Evolutionary conservation across 2,888 invertebrate species (phyloP).

Genomic region (Glaucopsyche alexis): DNA sequence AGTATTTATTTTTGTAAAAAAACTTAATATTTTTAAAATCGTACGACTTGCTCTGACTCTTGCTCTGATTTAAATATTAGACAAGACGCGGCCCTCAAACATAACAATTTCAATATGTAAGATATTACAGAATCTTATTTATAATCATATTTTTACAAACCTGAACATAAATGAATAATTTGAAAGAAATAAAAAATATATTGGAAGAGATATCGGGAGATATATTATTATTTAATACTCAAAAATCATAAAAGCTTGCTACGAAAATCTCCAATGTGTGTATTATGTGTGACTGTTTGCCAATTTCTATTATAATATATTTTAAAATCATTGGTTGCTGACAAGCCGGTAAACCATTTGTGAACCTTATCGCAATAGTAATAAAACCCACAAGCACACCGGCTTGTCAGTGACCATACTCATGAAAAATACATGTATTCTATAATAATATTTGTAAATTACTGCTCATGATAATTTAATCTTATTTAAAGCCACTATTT

Average conservation of each 20-base stretch:
- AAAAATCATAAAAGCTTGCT: neutral
- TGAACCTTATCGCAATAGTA: neutral
- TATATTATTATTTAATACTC: neutral
- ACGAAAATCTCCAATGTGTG: neutral
- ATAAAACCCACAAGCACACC: neutral
- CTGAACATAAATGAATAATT: too few species aligned
- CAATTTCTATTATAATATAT: neutral
- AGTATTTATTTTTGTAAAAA: constrained; percentile 14
- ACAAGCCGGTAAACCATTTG: neutral
- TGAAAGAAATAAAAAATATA: too few species aligned
- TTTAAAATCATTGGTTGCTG: neutral
- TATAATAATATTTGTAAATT: neutral
- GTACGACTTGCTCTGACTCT: neutral
- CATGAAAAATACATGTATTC: neutral
- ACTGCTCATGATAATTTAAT: neutral
- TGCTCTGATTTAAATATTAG: neutral
- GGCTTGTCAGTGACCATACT: neutral
- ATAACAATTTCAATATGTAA: neutral
- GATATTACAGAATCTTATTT: too few species aligned
- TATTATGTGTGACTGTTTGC: neutral
- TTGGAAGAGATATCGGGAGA: neutral
- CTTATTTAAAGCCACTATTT: neutral
- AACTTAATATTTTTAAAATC: neutral
- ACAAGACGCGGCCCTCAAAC: neutral
- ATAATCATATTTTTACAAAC: too few species aligned